phyloP scores from a whole-genome alignment of 2,888 invertebrate species.

The Bursaphelenchus okinawaensis region DNA sequence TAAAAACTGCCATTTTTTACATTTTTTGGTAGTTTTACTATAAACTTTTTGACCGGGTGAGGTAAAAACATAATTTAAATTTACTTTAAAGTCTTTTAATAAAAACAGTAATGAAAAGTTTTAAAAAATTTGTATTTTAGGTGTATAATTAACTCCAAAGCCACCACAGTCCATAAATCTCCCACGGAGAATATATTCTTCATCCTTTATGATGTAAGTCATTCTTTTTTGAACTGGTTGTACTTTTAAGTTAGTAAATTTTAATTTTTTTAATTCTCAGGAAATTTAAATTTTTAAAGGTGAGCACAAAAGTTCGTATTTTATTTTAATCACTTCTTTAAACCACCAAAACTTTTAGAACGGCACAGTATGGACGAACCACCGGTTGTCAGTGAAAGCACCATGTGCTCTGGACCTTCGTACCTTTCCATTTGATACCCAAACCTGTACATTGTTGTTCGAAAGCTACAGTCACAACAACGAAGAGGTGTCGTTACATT shows the following conservation, averaged over 20 bases:
- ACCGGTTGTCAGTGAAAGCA: conserved; percentile 55
- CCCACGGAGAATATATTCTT: conserved; percentile 57
- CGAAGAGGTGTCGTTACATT: conserved; percentile 53
- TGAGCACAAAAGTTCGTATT: too few species aligned
- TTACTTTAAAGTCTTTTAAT: neutral
- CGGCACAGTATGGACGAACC: conserved; percentile 57
- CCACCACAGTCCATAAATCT: conserved; percentile 51
- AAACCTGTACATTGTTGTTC: conserved; percentile 41
- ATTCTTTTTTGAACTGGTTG: neutral
- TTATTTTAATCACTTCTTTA: neutral
- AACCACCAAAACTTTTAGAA: conserved; percentile 31
- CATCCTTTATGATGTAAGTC: conserved; percentile 28
- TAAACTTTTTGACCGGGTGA: too few species aligned
- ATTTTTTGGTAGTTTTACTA: too few species aligned
- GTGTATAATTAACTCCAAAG: conserved; percentile 56
- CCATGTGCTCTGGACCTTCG: conserved; percentile 51
- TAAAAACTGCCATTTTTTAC: too few species aligned
- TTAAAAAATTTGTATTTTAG: too few species aligned
- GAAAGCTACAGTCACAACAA: conserved; percentile 57
- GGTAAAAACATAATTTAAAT: too few species aligned
- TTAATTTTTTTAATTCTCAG: too few species aligned
- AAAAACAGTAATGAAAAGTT: too few species aligned
- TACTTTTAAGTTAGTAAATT: neutral
- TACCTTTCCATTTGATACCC: conserved; percentile 53
- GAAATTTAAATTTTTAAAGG: too few species aligned